Percentiles rank a stretch among this genome's conserved stretches.
These are phyloP conservation scores for Papilio dardanus DNA, from an alignment of 1,140 invertebrate genomes.

Conservation along the genomic window DNA sequence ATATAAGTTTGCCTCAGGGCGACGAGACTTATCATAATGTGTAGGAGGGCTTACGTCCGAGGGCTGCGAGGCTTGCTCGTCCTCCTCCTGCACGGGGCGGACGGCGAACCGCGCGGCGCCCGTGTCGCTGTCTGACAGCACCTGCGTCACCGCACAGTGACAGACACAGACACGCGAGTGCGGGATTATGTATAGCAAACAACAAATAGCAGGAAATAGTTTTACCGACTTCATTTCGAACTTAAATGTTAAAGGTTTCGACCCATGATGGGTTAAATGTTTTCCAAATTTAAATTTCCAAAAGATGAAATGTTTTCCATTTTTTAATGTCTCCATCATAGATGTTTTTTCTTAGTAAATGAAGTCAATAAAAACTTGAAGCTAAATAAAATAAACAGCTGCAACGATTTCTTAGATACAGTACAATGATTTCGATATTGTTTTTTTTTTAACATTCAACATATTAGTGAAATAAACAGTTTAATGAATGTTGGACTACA, in stretches of 20 bases:
- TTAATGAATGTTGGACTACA: slow-evolving; percentile 5
- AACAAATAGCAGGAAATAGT: slow-evolving; percentile 19
- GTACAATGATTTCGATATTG: neutral
- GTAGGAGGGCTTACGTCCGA: slow-evolving; percentile 73
- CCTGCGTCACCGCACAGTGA: slow-evolving; percentile 60
- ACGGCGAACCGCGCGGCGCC: slow-evolving; percentile 72
- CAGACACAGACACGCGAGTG: slow-evolving; percentile 28
- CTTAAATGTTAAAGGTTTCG: too few relatives aligned
- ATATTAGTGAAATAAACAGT: slow-evolving; percentile 15
- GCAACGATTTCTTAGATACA: slow-evolving; percentile 11
- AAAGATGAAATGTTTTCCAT: neutral
- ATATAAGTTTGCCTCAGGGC: neutral
- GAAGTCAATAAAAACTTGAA: slow-evolving; percentile 32
- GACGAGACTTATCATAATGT: slow-evolving; percentile 45
- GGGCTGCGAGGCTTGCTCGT: slow-evolving; percentile 70
- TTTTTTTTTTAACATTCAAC: neutral
- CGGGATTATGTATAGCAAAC: slow-evolving; percentile 30
- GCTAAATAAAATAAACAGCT: slow-evolving; percentile 28
- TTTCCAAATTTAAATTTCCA: neutral
- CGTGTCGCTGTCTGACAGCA: slow-evolving; percentile 79
- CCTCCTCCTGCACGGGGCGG: slow-evolving; percentile 77
- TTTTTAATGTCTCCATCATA: neutral
- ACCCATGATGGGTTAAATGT: too few relatives aligned
- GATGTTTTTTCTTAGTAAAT: neutral
- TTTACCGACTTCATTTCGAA: slow-evolving; percentile 21